Conservation (phyloP, 2,797 vertebrate species). For the Selene dorsalis region DNA sequence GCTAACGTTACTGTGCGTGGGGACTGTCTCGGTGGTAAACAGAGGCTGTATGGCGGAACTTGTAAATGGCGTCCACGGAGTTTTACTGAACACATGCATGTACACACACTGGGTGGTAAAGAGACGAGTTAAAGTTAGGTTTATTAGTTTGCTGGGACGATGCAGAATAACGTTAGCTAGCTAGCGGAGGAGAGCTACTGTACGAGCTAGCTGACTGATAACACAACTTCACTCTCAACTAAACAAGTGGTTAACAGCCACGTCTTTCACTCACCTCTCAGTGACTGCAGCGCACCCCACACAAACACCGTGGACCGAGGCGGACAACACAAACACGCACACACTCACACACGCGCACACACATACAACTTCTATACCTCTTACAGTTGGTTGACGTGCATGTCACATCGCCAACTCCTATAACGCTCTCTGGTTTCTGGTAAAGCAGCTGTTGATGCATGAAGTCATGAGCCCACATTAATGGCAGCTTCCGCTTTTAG, state of each 20-base stretch:
- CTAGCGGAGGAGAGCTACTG: conserved; percentile 16
- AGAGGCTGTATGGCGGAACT: neutral
- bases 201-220: conserved; percentile 39
- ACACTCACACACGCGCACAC: neutral
- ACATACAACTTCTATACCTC: conserved; percentile 21
- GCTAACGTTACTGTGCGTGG: conserved; percentile 18
- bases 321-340: neutral
- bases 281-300: conserved; percentile 28
- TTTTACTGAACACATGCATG: neutral
- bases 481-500: neutral
- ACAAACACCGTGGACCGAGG: conserved; percentile 37
- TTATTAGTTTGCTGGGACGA: neutral
- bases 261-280: conserved; percentile 60
- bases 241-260: conserved; percentile 19
- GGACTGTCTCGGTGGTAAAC: neutral
- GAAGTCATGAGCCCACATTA: fast-evolving
- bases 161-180: conserved; percentile 19
- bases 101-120: no score
- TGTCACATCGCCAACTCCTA: conserved; percentile 47
- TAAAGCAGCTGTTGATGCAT: conserved; percentile 57
- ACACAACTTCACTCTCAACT: conserved; percentile 34
- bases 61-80: neutral
- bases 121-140: neutral
- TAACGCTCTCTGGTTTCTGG: conserved; percentile 26
- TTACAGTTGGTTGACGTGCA: conserved; percentile 11